Evolutionary conservation across 2,888 invertebrate species (phyloP).

Genomic region (Drosophila macrospina): DNA sequence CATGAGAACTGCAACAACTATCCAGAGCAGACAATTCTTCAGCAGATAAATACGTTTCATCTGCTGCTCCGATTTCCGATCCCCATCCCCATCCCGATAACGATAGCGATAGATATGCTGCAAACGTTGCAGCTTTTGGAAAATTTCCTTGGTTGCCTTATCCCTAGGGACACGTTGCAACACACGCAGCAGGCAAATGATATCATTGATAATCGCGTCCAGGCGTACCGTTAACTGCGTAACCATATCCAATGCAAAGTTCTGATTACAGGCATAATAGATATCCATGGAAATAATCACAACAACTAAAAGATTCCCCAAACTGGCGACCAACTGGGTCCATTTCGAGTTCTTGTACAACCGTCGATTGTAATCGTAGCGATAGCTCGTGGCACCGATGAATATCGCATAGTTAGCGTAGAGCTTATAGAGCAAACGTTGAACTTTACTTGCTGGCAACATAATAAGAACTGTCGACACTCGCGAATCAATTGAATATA

Average conservation of each 20-base stretch:
- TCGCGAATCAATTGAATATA: not conserved
- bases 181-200: slow-evolving; percentile 32
- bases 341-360: slow-evolving; percentile 22
- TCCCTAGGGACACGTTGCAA: slow-evolving; percentile 35
- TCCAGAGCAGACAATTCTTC: slow-evolving; percentile 35
- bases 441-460: slow-evolving; percentile 10
- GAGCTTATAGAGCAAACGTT: slow-evolving; percentile 29
- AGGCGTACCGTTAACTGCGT: not conserved
- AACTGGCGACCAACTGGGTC: slow-evolving; percentile 32
- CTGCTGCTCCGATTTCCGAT: not conserved
- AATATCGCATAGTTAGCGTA: slow-evolving; percentile 39
- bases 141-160: slow-evolving; percentile 7
- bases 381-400: slow-evolving; percentile 49
- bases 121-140: slow-evolving; percentile 10
- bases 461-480: slow-evolving; percentile 13
- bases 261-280: not conserved
- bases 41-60: slow-evolving; percentile 30
- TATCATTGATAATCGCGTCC: slow-evolving; percentile 21
- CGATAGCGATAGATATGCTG: slow-evolving; percentile 21
- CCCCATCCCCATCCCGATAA: not conserved
- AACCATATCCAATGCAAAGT: not conserved
- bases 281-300: not conserved
- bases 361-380: slow-evolving; percentile 35
- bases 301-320: slow-evolving; percentile 23
- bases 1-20: not conserved